Evolutionary conservation across 1,140 invertebrate genomes (phyloP).

Genomic region (Aporrectodea caliginosa): DNA sequence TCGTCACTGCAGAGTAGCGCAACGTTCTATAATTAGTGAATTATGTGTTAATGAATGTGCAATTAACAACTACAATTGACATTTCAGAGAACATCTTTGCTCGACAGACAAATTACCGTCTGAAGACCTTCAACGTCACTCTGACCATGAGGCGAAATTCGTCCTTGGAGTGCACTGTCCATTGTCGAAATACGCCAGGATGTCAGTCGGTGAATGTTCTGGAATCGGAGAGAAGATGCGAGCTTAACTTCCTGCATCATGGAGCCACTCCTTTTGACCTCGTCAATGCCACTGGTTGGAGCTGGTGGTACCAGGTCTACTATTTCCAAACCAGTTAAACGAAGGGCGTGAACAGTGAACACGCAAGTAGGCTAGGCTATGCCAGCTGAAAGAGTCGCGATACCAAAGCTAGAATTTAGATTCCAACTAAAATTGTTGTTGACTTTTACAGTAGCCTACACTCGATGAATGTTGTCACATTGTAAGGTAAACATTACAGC

Average conservation of each 20-base stretch:
- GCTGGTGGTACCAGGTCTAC: background rate
- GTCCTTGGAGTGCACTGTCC: background rate
- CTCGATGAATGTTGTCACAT: too few relatives aligned
- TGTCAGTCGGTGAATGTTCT: background rate
- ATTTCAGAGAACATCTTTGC: background rate
- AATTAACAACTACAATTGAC: background rate
- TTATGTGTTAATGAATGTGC: background rate
- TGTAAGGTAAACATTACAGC: too few relatives aligned
- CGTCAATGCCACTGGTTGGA: background rate
- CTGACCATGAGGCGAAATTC: background rate
- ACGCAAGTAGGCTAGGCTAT: too few relatives aligned
- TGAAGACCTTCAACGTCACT: background rate
- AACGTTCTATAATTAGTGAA: background rate
- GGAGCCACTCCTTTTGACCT: background rate
- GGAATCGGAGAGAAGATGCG: background rate
- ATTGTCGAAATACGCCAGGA: background rate
- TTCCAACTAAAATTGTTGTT: too few relatives aligned
- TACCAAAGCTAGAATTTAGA: too few relatives aligned
- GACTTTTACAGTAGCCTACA: too few relatives aligned
- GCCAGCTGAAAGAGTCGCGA: too few relatives aligned
- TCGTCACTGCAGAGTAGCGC: too few relatives aligned
- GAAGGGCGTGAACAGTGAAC: too few relatives aligned
- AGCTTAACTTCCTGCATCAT: background rate
- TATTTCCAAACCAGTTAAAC: too few relatives aligned
- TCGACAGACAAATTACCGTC: background rate